Percentiles rank a stretch among this genome's conserved stretches.
These are phyloP conservation scores for Catharus bicknelli DNA, from an alignment of 2,113 vertebrate species.

Conservation along the genomic window DNA sequence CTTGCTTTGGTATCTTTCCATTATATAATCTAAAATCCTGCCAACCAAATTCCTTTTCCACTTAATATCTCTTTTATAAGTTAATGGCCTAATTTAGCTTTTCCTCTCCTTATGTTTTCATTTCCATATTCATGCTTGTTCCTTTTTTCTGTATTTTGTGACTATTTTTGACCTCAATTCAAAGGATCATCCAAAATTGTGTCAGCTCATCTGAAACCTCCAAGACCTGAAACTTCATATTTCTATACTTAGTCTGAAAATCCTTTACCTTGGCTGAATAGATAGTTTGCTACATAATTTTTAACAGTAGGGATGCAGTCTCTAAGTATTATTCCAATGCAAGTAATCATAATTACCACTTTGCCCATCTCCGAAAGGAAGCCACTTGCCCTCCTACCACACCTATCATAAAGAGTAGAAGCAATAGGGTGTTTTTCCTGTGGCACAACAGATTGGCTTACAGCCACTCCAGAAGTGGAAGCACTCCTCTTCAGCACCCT, in stretches of 20 bases:
- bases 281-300: neutral
- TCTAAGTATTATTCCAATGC: neutral
- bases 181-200: neutral
- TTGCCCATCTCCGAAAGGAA: neutral
- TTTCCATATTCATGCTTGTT: neutral
- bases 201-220: neutral
- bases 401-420: neutral
- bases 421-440: neutral
- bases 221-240: neutral
- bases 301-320: neutral
- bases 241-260: neutral
- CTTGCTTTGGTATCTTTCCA: neutral
- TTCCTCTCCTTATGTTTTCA: neutral
- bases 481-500: neutral
- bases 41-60: neutral
- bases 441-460: neutral
- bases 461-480: neutral
- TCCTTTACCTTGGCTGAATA: neutral
- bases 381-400: neutral
- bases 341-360: neutral
- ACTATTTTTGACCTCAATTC: neutral
- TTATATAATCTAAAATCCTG: neutral
- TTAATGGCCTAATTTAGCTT: slow-evolving; percentile 1
- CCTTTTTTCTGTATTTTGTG: neutral
- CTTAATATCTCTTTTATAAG: neutral